Evolutionary conservation across 2,888 invertebrate species (phyloP), one percentile per base, ranked within the genome.

Genomic region (Gymnosoma rotundatum): DNA sequence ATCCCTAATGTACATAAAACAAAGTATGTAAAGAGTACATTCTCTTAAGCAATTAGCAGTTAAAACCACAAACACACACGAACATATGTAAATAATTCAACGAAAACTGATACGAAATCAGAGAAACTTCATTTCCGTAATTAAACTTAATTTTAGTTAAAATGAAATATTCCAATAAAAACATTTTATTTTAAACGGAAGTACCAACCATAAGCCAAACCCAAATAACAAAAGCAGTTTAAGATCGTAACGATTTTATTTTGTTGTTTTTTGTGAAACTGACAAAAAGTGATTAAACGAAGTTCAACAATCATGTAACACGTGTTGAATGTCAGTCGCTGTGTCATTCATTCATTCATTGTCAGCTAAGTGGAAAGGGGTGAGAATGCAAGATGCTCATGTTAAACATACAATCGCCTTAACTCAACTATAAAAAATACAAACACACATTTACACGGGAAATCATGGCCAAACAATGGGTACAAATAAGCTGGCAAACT

Each of bases 271-370:
- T 21, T n/a, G n/a, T 18, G 9, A 14, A 18, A 67, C 56, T 63
- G 52, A 72, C 42, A 50, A 63, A 70, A 73, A 58, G 14, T 72
- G 52, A 78, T 20, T 73, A 72, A 74, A 60, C 66, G 84, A 81
- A 84, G 73, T 84, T 84, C 54, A 84, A 64, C 81, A 70, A 42
- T 58, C 66, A 78, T 64, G 74, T 70, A 81, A 81, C 84, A 81
- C 84, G 84, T 84, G 84, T 84, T 81, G 78, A 66, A 81, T 78
- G 78, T 74, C 81, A 78, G 70, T 70, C 58, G 78, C 25, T 74
- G 60, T 70, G 63, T 48, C 72, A 73, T 38, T 78, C 54, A 72
- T 74, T 48, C 72, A 73, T 38, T 78, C 54, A 72, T 74, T 72
- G 67, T 67, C 80, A 67, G 12, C 50, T 20, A 50, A 42, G 45